A percentile compares a stretch with the other conserved stretches of the same genome.
Evolutionary conservation across 2,797 vertebrate species (phyloP).

Genomic region (Peromyscus eremicus): DNA sequence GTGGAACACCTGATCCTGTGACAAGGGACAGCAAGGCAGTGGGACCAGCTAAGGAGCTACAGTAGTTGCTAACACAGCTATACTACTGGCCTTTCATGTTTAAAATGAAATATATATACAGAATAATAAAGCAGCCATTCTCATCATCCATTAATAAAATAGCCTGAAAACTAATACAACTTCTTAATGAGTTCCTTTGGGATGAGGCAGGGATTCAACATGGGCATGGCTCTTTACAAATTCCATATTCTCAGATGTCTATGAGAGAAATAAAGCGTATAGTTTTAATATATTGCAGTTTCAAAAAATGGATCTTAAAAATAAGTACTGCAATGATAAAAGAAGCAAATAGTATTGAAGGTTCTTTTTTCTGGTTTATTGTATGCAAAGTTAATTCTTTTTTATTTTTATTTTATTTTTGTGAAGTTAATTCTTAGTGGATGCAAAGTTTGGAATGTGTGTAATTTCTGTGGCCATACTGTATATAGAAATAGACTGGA

Average conservation of each 20-base stretch:
- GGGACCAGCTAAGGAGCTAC: not conserved
- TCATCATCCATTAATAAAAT: not conserved
- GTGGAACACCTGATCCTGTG: too few species aligned
- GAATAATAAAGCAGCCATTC: not conserved
- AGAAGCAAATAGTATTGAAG: not conserved
- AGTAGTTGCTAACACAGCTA: not conserved
- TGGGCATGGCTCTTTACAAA: not conserved
- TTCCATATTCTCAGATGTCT: constrained; percentile 15
- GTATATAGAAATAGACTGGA: not conserved
- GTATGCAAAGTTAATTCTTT: not conserved
- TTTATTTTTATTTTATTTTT: not conserved
- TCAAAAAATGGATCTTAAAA: not conserved
- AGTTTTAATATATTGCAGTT: constrained; percentile 8
- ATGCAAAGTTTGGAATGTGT: not conserved
- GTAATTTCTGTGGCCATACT: not conserved
- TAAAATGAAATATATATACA: not conserved
- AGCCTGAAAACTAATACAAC: not conserved
- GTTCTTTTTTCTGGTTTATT: not conserved
- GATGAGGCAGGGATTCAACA: not conserved
- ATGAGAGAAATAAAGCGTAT: not conserved
- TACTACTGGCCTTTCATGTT: not conserved
- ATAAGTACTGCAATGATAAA: constrained; percentile 26
- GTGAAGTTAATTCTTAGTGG: not conserved
- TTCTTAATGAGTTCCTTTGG: constrained; percentile 49
- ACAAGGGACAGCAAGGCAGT: not conserved